Evolutionary conservation across 2,797 vertebrate species (phyloP), one percentile per base, ranked within the genome.

Genomic region (Perdix hodgsoniae): DNA sequence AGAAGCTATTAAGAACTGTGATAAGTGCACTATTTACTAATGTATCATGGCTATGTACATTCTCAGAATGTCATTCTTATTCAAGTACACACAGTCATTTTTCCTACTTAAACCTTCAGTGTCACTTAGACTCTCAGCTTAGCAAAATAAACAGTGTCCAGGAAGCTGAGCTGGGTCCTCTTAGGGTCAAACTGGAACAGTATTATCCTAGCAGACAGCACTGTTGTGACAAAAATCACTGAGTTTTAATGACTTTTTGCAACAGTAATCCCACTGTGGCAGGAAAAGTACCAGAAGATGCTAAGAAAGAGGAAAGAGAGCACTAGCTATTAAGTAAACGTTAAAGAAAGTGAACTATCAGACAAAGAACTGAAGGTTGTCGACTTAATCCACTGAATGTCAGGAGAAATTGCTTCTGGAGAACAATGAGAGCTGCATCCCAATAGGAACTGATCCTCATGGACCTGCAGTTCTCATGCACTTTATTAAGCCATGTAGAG

Each of bases 271-370:
- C 45, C 14, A 8, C 11, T 65, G 45, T n/a, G 31, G 50, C 39
- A 80, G 33, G 18, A 83, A 94, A 94, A 77, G 40, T 49, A 85
- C 33, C 22, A 71, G 18, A 65, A 90, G 84, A 72, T 27, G 3
- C 13, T 75, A 57, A 83, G 49, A 50, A 83, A 90, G 15, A 64
- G 9, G 40, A 71, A 87, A 91, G 11, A 14, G 56, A 80, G 16
- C 26, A 57, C 40, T 59, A 45, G 74, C 35, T 52, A 40, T 71
- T 85, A 87, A 57, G 49, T 37, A 90, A 83, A 80, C 14, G 24
- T 74, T 77, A 80, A 87, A 89, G 70, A 72, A 94, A 81, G 70
- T 33, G 42, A 92, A 65, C 14, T 87, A 13, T 87, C 57, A 40
- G 39, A 31, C 35, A 77, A 83, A 64, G 57, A 85, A 64, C 47